Conservation (phyloP, 2,797 vertebrate genomes). For the Sebastes glaucus region DNA sequence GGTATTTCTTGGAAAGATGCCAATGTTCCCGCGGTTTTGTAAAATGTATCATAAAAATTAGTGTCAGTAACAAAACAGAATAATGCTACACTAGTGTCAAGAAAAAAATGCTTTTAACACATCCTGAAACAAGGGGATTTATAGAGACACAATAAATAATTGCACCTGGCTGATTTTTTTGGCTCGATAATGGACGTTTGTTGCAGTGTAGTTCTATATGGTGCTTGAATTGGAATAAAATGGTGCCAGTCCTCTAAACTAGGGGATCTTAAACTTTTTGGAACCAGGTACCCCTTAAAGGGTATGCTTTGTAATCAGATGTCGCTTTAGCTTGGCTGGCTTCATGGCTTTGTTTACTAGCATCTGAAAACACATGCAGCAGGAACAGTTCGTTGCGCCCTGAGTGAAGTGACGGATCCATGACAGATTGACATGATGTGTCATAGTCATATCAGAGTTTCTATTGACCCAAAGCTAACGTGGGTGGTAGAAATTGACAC, state of each 20-base stretch:
- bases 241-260: not conserved
- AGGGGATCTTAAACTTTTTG: too few species aligned
- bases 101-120: not conserved
- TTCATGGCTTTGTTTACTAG: too few species aligned
- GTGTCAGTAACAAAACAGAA: not conserved
- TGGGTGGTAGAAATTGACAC: too few species aligned
- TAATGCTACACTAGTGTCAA: not conserved
- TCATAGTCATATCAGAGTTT: too few species aligned
- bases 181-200: not conserved
- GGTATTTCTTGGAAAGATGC: not conserved
- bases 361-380: too few species aligned
- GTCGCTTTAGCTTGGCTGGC: too few species aligned
- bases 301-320: too few species aligned
- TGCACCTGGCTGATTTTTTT: not conserved
- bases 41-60: not conserved
- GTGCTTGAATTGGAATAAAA: not conserved
- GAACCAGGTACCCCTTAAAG: too few species aligned
- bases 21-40: not conserved
- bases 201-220: not conserved
- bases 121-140: not conserved
- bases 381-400: too few species aligned
- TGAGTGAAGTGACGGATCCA: too few species aligned
- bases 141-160: not conserved
- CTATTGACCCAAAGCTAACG: too few species aligned
- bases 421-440: too few species aligned